phyloP scores from a whole-genome alignment of 2,888 invertebrate species.

The Fabriciana adippe region DNA sequence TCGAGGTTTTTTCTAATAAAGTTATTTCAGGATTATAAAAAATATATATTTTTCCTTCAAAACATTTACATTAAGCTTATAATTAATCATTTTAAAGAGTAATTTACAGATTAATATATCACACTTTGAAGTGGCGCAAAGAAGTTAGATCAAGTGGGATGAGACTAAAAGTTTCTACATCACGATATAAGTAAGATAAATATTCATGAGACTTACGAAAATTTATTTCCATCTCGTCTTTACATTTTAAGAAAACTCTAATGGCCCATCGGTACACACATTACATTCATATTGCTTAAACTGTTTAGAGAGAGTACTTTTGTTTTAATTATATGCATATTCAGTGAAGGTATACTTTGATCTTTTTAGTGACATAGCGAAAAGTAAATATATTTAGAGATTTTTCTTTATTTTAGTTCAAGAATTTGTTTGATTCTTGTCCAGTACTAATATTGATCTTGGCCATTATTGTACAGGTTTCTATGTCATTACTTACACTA shows the following conservation, averaged over 20 bases:
- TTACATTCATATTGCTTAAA: conserved; percentile 24
- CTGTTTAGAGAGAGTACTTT: conserved; percentile 29
- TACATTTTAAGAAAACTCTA: conserved; percentile 64
- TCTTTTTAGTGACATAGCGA: conserved; percentile 7
- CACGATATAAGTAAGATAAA: conserved; percentile 74
- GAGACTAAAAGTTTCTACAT: conserved; percentile 73
- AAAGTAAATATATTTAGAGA: conserved; percentile 2
- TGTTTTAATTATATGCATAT: conserved; percentile 11
- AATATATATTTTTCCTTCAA: no score
- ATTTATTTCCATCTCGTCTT: conserved; percentile 77
- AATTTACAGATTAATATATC: no score
- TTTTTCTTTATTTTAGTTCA: no score
- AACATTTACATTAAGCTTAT: no score
- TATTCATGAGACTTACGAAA: conserved; percentile 77
- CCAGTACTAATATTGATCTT: no score
- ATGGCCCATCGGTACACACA: conserved; percentile 33
- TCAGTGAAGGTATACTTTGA: conserved; percentile 6
- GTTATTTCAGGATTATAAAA: no score
- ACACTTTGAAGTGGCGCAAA: conserved; percentile 20
- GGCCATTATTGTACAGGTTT: no score
- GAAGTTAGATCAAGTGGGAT: conserved; percentile 80
- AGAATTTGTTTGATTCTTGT: no score
- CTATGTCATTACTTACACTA: no score
- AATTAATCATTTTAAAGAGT: no score
- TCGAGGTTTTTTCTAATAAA: no score